phyloP scores from a whole-genome alignment of 1,140 invertebrate genomes.

The Saccostrea glomerata region DNA sequence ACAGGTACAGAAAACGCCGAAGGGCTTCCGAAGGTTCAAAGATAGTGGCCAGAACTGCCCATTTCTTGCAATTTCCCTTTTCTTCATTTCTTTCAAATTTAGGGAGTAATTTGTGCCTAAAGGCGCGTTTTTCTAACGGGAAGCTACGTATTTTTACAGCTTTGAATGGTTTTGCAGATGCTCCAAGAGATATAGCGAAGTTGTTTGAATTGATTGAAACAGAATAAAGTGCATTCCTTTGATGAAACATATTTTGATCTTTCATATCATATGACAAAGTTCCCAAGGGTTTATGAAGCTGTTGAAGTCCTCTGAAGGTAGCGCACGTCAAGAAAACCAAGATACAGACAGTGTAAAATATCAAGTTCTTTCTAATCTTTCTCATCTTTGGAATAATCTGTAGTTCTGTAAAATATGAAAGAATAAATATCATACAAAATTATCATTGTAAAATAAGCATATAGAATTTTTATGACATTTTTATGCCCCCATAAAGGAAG shows the following conservation, averaged over 20 bases:
- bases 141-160: not conserved
- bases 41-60: not conserved
- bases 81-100: not conserved
- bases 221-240: not conserved
- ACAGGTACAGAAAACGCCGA: not conserved
- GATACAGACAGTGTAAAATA: no score
- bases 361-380: no score
- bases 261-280: not conserved
- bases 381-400: no score
- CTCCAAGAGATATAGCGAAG: not conserved
- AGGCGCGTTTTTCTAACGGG: not conserved
- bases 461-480: no score
- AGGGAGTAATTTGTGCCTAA: not conserved
- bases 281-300: not conserved
- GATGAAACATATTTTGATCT: not conserved
- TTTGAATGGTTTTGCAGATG: not conserved
- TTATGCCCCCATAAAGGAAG: no score
- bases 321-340: no score
- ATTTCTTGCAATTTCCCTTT: not conserved
- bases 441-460: no score
- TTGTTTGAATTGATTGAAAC: not conserved
- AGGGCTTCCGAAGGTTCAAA: not conserved
- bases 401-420: no score
- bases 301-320: no score
- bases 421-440: no score